Base-by-base conservation (phyloP, 2,113 vertebrate species). In the Oenanthe melanoleuca region DNA sequence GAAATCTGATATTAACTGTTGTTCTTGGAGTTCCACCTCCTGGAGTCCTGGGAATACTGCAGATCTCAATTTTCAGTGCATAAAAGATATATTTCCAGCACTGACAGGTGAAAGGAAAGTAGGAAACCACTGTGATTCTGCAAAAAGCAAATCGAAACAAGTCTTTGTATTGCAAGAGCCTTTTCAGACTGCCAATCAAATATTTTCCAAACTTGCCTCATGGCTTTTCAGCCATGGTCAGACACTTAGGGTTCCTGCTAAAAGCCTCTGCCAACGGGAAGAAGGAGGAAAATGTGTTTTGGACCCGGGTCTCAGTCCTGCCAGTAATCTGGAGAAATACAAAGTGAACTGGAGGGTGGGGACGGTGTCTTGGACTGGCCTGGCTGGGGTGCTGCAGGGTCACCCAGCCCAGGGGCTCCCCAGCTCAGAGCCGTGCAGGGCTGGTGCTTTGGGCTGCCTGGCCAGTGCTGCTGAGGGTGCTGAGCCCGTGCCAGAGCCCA, bases 21-120 rank as follows among this genome's bases (percentile, higher is more conserved):
- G 86, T 94, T 96, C 81, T 71, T 92, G 85, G 89, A 95, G 91
- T 95, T 95, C 91, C 86, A 94, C 63, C 93, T 96, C 85, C 94
- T 93, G 82, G 92, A 96, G 93, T 93, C 89, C 75, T 80, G 93
- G 92, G 85, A 97, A 92, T 94, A 96, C 72, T 91, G 96, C 93
- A 94, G 88, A 90, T 65, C 89, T 86, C 67, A 70, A 71, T 83
- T 92, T 91, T 66, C 47, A 40, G 65, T 52, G 57, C 63, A 26
- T 80, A 31, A 86, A 80, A 93, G 37, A 93, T 26, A 18, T n/a
- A 37, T 88, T 88, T 83, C 55, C 42, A 59, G 79, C 14, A 15
- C 55, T 89, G 84, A 91, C 87, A 86, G 74, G 40, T 83, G 93
- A 89, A 96, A 56, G 12, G 77, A 83, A 88, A 92, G 67, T 47